Percentiles rank a stretch among this genome's conserved stretches.
These are phyloP conservation scores for Leucozona laternaria DNA, from an alignment of 2,888 invertebrate species.

Conservation along the genomic window DNA sequence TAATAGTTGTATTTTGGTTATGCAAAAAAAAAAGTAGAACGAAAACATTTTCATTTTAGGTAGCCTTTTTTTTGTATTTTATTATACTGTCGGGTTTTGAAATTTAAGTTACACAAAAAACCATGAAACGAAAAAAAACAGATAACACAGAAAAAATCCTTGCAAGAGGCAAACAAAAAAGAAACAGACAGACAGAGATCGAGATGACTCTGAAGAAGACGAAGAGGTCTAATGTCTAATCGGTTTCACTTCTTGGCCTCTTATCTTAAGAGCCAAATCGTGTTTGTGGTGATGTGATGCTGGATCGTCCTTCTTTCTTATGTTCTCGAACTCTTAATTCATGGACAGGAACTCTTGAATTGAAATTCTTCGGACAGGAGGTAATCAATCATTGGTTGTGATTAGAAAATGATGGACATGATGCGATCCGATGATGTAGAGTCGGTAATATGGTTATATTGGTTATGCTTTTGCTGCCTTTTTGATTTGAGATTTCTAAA, in stretches of 20 bases:
- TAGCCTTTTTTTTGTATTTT: conserved; percentile 50
- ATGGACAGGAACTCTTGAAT: conserved; percentile 35
- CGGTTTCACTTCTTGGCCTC: conserved; percentile 41
- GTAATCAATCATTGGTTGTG: conserved; percentile 74
- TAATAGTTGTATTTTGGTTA: conserved; percentile 16
- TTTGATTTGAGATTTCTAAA: conserved; percentile 37
- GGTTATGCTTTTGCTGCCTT: conserved; percentile 8
- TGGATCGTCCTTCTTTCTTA: conserved; percentile 6
- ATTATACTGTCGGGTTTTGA: conserved; percentile 62
- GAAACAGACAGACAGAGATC: background rate
- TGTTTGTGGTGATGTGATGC: conserved; percentile 56
- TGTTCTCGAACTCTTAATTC: background rate
- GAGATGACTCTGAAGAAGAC: conserved; percentile 8
- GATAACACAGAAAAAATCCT: conserved; percentile 31
- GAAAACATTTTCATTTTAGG: conserved; percentile 54
- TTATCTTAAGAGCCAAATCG: conserved; percentile 71
- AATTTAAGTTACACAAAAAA: conserved; percentile 47
- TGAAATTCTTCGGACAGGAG: conserved; percentile 60
- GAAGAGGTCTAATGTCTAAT: conserved; percentile 47
- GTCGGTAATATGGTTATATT: no score
- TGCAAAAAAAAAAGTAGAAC: conserved; percentile 9
- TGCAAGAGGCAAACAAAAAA: background rate
- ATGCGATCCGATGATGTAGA: conserved; percentile 41
- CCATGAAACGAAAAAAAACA: conserved; percentile 26
- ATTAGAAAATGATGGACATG: conserved; percentile 75